phyloP scores from a whole-genome alignment of 2,888 invertebrate genomes.

The Cyclophora albipunctata region DNA sequence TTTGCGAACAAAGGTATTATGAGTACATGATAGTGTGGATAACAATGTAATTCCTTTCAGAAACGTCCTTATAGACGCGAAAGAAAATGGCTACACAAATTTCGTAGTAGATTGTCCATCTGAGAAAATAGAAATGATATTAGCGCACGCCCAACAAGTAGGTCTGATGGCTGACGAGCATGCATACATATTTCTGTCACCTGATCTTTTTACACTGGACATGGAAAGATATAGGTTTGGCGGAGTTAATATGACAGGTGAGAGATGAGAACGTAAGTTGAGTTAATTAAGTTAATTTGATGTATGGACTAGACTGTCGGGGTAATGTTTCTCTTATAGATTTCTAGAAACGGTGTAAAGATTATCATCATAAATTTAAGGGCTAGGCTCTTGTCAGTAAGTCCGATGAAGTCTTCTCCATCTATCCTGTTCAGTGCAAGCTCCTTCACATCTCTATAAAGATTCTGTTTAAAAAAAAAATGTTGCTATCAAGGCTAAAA shows the following conservation, averaged over 20 bases:
- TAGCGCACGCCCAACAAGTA: constrained; percentile 86
- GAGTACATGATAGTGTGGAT: too few relatives aligned
- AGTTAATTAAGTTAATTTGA: not conserved
- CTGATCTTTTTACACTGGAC: constrained; percentile 88
- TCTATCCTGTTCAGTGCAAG: too few relatives aligned
- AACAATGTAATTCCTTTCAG: constrained; percentile 46
- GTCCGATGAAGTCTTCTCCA: too few relatives aligned
- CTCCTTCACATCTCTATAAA: too few relatives aligned
- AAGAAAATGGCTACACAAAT: constrained; percentile 79
- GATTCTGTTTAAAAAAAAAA: too few relatives aligned
- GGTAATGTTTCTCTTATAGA: too few relatives aligned
- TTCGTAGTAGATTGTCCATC: constrained; percentile 86
- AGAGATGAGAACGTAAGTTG: constrained; percentile 7
- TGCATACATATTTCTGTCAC: constrained; percentile 84
- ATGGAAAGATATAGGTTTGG: constrained; percentile 84
- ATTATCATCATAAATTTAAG: too few relatives aligned
- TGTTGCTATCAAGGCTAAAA: too few relatives aligned
- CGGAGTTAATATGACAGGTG: constrained; percentile 88
- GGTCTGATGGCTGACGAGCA: constrained; percentile 87
- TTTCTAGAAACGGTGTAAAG: too few relatives aligned
- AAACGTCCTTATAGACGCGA: constrained; percentile 81
- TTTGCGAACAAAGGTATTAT: not conserved
- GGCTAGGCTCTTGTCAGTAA: too few relatives aligned
- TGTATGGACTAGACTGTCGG: too few relatives aligned
- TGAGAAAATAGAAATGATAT: constrained; percentile 53